Evolutionary conservation across 2,797 vertebrate species (phyloP).

Genomic region (Manis crassicaudata): DNA sequence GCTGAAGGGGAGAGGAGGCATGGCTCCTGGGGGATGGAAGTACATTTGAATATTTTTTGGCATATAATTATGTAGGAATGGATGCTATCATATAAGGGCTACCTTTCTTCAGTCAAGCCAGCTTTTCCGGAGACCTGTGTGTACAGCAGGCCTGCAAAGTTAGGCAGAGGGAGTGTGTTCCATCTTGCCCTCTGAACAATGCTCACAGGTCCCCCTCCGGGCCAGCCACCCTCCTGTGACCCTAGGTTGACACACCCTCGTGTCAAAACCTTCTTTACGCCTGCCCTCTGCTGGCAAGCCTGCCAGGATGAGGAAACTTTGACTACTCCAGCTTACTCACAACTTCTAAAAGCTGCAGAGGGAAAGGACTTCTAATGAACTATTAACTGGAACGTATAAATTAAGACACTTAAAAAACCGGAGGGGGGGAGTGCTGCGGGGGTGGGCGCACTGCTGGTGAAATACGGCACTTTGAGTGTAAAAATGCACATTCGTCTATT

Average conservation of each 20-base stretch:
- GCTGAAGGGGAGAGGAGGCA: constrained; percentile 8
- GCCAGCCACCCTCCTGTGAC: constrained; percentile 52
- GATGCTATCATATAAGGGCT: constrained; percentile 50
- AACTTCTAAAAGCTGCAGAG: constrained; percentile 53
- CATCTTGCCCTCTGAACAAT: constrained; percentile 17
- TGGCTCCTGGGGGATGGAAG: neutral
- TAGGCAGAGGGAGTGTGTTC: neutral
- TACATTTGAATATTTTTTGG: neutral
- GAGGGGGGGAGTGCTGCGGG: neutral
- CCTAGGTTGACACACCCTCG: constrained; percentile 56
- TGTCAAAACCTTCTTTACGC: constrained; percentile 64
- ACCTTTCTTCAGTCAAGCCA: constrained; percentile 39
- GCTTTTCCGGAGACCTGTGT: constrained; percentile 4
- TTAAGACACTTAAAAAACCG: constrained; percentile 29
- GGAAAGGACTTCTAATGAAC: constrained; percentile 55
- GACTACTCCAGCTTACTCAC: constrained; percentile 33
- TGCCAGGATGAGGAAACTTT: constrained; percentile 62
- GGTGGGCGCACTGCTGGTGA: neutral
- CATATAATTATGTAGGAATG: constrained; percentile 61
- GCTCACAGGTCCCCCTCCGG: neutral
- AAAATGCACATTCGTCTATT: constrained; percentile 53
- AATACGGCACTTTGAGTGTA: constrained; percentile 50
- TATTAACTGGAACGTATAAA: constrained; percentile 53
- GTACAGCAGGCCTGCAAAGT: neutral
- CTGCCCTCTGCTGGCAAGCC: constrained; percentile 88